A percentile compares a stretch with the other conserved stretches of the same genome.
Evolutionary conservation across 2,888 invertebrate genomes (phyloP).

Genomic region (Dryadula phaetusa): DNA sequence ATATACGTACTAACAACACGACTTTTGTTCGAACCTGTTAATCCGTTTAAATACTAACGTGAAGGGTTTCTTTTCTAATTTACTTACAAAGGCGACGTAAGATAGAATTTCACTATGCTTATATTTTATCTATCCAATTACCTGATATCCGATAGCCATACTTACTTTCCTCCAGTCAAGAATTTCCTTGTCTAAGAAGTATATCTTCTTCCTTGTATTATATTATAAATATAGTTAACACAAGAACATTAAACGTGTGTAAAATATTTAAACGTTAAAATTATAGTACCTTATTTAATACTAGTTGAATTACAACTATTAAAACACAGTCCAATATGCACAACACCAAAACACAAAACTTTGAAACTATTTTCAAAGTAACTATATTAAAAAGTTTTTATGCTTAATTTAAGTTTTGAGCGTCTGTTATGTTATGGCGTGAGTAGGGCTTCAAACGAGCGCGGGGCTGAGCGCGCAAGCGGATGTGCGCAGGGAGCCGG

Average conservation of each 20-base stretch:
- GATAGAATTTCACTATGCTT: slow-evolving; percentile 37
- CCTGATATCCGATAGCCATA: slow-evolving; percentile 36
- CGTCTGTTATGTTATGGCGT: slow-evolving; percentile 32
- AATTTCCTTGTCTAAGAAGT: slow-evolving; percentile 30
- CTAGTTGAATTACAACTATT: neutral
- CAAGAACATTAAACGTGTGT: neutral
- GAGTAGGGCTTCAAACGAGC: slow-evolving; percentile 48
- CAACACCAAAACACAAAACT: slow-evolving; percentile 14
- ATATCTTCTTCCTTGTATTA: slow-evolving; percentile 5
- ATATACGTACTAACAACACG: slow-evolving; percentile 12
- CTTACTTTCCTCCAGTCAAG: slow-evolving; percentile 40
- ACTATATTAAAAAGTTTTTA: slow-evolving; percentile 20
- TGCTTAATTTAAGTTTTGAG: slow-evolving; percentile 27
- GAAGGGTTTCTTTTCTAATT: slow-evolving; percentile 46
- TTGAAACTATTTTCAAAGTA: neutral
- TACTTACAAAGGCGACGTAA: slow-evolving; percentile 34
- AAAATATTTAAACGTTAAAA: neutral
- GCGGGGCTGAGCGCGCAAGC: slow-evolving; percentile 76
- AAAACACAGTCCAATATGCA: slow-evolving; percentile 8
- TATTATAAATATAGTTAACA: slow-evolving; percentile 17
- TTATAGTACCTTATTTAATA: neutral
- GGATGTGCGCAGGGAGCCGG: slow-evolving; percentile 79
- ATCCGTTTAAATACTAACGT: slow-evolving; percentile 42
- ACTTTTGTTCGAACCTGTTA: slow-evolving; percentile 30
- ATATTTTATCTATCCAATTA: slow-evolving; percentile 45